Conservation (phyloP, 2,797 vertebrate genomes). For the Cirrhinus molitorella region DNA sequence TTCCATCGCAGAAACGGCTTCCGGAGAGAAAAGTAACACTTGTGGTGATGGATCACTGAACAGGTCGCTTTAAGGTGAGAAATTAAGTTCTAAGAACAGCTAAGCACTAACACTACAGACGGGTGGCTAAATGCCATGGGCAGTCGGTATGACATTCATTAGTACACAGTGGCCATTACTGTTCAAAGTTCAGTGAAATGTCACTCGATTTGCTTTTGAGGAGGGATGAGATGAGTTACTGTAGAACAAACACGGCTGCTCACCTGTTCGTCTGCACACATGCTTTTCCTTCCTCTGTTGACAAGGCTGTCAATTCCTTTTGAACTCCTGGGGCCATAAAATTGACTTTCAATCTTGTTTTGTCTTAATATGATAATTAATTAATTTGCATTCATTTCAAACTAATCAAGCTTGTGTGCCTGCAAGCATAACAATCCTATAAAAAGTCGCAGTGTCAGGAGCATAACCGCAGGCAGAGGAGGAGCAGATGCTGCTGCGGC, state of each 20-base stretch:
- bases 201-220: slow-evolving; percentile 60
- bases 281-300: slow-evolving; percentile 37
- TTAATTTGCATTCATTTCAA: slow-evolving; percentile 59
- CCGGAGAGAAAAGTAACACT: neutral
- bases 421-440: slow-evolving; percentile 54
- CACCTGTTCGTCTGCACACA: slow-evolving; percentile 42
- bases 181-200: slow-evolving; percentile 64
- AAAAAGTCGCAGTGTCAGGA: slow-evolving; percentile 46
- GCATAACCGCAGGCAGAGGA: slow-evolving; percentile 45
- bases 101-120: slow-evolving; percentile 47
- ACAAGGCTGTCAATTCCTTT: slow-evolving; percentile 54
- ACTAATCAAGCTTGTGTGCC: slow-evolving; percentile 49
- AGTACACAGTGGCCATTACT: slow-evolving; percentile 60
- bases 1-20: neutral
- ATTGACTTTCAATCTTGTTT: slow-evolving; percentile 62
- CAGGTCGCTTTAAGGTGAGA: slow-evolving; percentile 43
- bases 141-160: slow-evolving; percentile 62
- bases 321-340: slow-evolving; percentile 53
- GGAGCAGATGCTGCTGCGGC: slow-evolving; percentile 19
- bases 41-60: neutral
- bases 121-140: slow-evolving; percentile 57
- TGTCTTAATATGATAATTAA: slow-evolving; percentile 61
- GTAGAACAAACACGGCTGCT: slow-evolving; percentile 47
- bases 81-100: slow-evolving; percentile 33
- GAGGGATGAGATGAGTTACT: slow-evolving; percentile 48